A percentile compares a stretch with the other conserved stretches of the same genome.
These are phyloP conservation scores for Drosophila pseudotakahashii DNA, from an alignment of 2,888 invertebrate species.

Conservation along the genomic window DNA sequence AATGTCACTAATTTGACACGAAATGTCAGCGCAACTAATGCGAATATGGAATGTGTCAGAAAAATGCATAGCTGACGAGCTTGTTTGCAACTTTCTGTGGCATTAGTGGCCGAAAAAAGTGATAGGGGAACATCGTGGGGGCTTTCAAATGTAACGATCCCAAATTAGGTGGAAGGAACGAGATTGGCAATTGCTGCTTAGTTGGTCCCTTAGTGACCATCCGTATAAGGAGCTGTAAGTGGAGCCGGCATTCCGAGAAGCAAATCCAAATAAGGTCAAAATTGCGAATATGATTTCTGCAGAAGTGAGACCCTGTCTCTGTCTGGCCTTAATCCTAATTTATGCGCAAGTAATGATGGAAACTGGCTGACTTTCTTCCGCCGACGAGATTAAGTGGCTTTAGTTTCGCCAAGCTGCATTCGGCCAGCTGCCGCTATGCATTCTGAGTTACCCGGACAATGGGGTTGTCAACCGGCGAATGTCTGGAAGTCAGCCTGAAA, in stretches of 20 bases:
- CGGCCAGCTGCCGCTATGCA: slow-evolving; percentile 68
- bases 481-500: slow-evolving; percentile 40
- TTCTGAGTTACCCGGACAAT: slow-evolving; percentile 50
- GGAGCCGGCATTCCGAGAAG: slow-evolving; percentile 42
- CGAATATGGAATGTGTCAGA: slow-evolving; percentile 42
- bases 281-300: slow-evolving; percentile 73
- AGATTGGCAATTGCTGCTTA: slow-evolving; percentile 32
- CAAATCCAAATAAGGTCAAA: slow-evolving; percentile 70
- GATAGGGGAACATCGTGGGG: slow-evolving; percentile 1
- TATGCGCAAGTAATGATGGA: slow-evolving; percentile 81
- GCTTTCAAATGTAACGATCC: slow-evolving; percentile 25
- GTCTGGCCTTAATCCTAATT: slow-evolving; percentile 70
- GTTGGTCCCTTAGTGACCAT: slow-evolving; percentile 42
- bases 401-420: slow-evolving; percentile 50
- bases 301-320: slow-evolving; percentile 41
- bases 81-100: slow-evolving; percentile 52
- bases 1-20: slow-evolving; percentile 71
- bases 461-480: slow-evolving; percentile 54
- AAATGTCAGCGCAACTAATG: slow-evolving; percentile 64
- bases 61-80: slow-evolving; percentile 46
- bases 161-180: slow-evolving; percentile 11
- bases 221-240: slow-evolving; percentile 46
- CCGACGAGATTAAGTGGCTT: slow-evolving; percentile 77
- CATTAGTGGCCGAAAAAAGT: slow-evolving; percentile 41
- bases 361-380: slow-evolving; percentile 51